Evolutionary conservation across 2,797 vertebrate genomes (phyloP).

Genomic region (Mus spretus): DNA sequence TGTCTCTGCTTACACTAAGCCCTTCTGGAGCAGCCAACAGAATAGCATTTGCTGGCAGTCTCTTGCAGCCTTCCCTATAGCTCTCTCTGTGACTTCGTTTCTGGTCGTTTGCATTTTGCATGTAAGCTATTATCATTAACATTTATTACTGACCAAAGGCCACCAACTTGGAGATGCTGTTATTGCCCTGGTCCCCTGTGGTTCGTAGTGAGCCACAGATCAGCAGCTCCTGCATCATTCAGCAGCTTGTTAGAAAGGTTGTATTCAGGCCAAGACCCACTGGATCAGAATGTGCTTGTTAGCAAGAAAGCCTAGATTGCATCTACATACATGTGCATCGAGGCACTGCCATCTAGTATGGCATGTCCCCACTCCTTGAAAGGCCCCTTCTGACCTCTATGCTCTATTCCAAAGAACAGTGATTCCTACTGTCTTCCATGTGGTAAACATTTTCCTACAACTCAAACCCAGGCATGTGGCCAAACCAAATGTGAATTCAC

Average conservation of each 20-base stretch:
- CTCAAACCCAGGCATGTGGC: not conserved
- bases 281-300: not conserved
- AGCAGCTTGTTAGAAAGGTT: slow-evolving; percentile 38
- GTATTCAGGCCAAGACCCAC: not conserved
- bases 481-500: slow-evolving; percentile 28
- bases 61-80: not conserved
- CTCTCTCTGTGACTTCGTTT: not conserved
- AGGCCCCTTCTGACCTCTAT: not conserved
- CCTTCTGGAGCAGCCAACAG: rapidly evolving
- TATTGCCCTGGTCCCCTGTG: not conserved
- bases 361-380: not conserved
- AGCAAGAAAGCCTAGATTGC: not conserved
- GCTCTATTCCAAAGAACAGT: not conserved
- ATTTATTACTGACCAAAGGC: slow-evolving; percentile 1
- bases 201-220: not conserved
- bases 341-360: not conserved
- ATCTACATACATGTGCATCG: rapidly evolving
- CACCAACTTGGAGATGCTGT: not conserved
- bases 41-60: not conserved
- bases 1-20: not conserved
- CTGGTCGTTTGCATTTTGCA: not conserved
- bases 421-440: not conserved
- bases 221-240: not conserved
- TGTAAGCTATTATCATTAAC: not conserved
- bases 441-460: not conserved